phyloP scores from a whole-genome alignment of 2,113 vertebrate species.

The Diglossa brunneiventris region DNA sequence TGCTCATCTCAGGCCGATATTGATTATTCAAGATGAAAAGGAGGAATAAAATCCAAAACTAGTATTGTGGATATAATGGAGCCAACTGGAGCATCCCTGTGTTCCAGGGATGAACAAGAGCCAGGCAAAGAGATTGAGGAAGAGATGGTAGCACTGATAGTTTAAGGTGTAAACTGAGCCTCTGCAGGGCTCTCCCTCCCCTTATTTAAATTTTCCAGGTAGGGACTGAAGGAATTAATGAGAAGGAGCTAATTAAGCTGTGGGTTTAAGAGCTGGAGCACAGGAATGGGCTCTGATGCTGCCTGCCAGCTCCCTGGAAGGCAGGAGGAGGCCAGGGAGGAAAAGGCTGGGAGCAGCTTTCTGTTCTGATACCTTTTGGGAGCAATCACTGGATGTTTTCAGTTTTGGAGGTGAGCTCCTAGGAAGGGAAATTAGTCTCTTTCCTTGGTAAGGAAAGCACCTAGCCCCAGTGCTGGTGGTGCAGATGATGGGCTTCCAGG shows the following conservation, averaged over 20 bases:
- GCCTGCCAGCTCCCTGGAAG: background rate
- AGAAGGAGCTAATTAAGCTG: background rate
- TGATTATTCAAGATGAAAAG: background rate
- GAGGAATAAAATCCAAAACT: background rate
- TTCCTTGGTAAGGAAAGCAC: background rate
- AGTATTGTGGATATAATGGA: background rate
- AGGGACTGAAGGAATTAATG: background rate
- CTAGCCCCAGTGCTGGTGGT: background rate
- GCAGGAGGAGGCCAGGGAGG: background rate
- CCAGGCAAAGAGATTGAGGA: background rate
- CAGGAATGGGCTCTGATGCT: accelerated
- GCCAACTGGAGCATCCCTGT: background rate
- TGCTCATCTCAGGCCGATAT: background rate
- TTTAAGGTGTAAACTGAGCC: background rate
- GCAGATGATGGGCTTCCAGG: background rate
- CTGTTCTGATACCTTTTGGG: background rate
- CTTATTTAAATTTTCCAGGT: background rate
- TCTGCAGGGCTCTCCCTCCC: background rate
- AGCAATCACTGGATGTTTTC: background rate
- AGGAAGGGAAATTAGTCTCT: accelerated
- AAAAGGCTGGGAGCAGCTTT: background rate
- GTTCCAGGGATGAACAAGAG: too few species aligned
- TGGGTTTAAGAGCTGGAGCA: background rate
- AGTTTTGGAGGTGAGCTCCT: background rate
- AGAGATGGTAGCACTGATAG: background rate